Percentiles rank a stretch among this genome's conserved stretches.
These are phyloP conservation scores for Phoenicopterus ruber DNA, from an alignment of 2,113 vertebrate genomes.

Conservation along the genomic window DNA sequence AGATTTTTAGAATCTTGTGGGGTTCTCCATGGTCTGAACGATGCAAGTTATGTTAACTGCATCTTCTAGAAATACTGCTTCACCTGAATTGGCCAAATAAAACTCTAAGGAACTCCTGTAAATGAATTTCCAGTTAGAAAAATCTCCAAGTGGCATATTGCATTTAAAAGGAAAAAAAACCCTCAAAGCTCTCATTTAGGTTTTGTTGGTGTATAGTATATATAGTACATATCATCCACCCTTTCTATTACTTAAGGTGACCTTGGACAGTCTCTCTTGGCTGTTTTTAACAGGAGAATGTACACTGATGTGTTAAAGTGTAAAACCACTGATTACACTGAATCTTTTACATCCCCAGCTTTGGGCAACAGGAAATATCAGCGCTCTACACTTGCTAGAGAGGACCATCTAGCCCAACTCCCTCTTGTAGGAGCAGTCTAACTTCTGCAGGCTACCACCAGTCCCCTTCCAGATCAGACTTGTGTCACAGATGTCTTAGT, in stretches of 20 bases:
- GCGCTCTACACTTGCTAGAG: fast-evolving
- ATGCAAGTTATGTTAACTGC: not conserved
- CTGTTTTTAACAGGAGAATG: not conserved
- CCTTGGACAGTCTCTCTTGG: not conserved
- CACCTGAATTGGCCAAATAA: not conserved
- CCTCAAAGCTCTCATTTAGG: not conserved
- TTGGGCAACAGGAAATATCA: not conserved
- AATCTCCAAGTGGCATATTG: not conserved
- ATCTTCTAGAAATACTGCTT: not conserved
- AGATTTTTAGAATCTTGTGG: not conserved
- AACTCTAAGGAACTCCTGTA: not conserved
- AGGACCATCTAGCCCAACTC: not conserved
- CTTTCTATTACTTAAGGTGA: not conserved
- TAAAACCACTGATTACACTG: not conserved
- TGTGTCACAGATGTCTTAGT: fast-evolving
- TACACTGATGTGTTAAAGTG: not conserved
- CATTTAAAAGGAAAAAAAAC: not conserved
- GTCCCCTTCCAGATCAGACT: not conserved
- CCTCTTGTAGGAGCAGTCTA: not conserved
- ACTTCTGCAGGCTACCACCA: not conserved
- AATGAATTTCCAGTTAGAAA: not conserved
- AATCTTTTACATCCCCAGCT: not conserved
- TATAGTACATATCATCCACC: not conserved
- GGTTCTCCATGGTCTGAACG: not conserved
- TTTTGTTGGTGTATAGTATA: not conserved